These are phyloP conservation scores for Leptinotarsa defecta DNA, from an alignment of 1,140 invertebrate genomes.

Conservation along the genomic window DNA sequence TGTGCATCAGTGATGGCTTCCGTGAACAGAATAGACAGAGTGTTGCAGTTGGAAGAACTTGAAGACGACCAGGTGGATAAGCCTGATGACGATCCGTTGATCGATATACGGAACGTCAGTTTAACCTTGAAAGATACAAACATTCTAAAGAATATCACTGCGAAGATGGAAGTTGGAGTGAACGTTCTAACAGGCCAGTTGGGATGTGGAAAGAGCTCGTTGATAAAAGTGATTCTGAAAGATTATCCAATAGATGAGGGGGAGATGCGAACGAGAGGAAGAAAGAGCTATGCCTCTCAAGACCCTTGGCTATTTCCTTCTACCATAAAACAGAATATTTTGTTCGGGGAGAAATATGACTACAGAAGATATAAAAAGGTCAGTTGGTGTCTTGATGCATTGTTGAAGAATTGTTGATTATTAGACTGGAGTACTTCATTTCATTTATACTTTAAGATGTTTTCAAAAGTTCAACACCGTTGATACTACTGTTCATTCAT, in stretches of 20 bases:
- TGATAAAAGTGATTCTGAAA: conserved; percentile 71
- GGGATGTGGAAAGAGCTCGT: conserved; percentile 80
- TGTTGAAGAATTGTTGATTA: too few species aligned
- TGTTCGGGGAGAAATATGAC: conserved; percentile 60
- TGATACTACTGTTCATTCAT: too few species aligned
- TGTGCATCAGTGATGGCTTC: conserved; percentile 58
- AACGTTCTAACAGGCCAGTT: conserved; percentile 76
- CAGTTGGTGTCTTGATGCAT: conserved; percentile 45
- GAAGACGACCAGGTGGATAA: conserved; percentile 16
- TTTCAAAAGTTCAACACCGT: too few species aligned
- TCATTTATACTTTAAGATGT: too few species aligned
- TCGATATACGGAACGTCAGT: conserved; percentile 26
- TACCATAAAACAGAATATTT: conserved; percentile 65
- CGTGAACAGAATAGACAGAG: conserved; percentile 39
- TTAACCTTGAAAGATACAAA: conserved; percentile 45
- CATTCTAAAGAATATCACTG: conserved; percentile 61
- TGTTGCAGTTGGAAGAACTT: conserved; percentile 42
- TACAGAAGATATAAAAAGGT: conserved; percentile 62
- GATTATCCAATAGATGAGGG: conserved; percentile 71
- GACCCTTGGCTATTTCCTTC: conserved; percentile 77
- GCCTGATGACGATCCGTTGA: conserved; percentile 26
- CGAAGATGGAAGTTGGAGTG: conserved; percentile 66
- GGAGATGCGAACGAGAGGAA: conserved; percentile 66
- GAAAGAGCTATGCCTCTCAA: conserved; percentile 78
- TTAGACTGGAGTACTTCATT: too few species aligned